These are phyloP conservation scores for Spizaetus ornatus DNA, from an alignment of 2,113 vertebrate species.

Conservation along the genomic window DNA sequence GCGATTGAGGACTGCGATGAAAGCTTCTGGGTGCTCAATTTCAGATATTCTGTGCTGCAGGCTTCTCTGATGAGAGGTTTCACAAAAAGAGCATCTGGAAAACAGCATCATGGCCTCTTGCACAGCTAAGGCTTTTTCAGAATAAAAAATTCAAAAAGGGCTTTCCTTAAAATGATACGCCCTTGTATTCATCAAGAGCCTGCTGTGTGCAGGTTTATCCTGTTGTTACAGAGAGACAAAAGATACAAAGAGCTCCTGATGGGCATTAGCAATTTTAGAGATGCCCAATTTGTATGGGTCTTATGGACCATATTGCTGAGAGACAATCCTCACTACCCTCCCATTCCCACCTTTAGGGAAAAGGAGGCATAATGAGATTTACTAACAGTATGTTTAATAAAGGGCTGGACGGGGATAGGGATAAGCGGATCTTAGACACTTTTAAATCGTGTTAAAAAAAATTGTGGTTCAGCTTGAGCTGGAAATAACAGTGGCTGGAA, in stretches of 20 bases:
- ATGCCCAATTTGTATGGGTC: conserved; percentile 27
- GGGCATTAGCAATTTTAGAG: neutral
- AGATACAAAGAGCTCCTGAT: conserved; percentile 15
- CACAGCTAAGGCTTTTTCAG: conserved; percentile 29
- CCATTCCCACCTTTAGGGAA: neutral
- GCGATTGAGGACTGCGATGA: neutral
- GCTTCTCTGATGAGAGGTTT: conserved; percentile 29
- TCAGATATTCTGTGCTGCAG: neutral
- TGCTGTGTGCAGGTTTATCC: conserved; percentile 36
- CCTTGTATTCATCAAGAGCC: conserved; percentile 27
- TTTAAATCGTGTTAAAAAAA: neutral
- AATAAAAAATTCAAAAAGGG: neutral
- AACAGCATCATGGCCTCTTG: neutral
- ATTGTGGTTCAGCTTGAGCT: neutral
- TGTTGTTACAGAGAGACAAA: conserved; percentile 32
- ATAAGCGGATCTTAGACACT: neutral
- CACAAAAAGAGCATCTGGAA: conserved; percentile 27
- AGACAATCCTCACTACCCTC: neutral
- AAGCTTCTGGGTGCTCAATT: neutral
- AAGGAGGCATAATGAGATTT: conserved; percentile 19
- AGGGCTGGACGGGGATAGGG: neutral
- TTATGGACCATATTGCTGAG: neutral
- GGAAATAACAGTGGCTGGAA: neutral
- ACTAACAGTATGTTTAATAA: conserved; percentile 46
- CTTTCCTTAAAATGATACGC: neutral